Evolutionary conservation across 2,113 vertebrate genomes (phyloP).

Genomic region (Rhegmatorhina hoffmannsi): DNA sequence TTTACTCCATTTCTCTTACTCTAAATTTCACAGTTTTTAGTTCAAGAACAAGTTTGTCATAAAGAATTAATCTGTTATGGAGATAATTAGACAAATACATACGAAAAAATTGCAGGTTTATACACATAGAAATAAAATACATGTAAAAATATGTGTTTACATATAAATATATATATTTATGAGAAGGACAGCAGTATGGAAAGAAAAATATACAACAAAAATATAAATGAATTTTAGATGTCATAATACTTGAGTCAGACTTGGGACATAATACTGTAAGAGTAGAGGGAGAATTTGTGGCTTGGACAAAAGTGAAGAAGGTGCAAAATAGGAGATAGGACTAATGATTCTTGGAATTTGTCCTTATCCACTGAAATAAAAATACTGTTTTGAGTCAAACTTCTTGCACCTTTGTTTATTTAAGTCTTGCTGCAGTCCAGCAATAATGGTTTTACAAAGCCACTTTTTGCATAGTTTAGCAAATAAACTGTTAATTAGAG

Average conservation of each 20-base stretch:
- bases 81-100: neutral
- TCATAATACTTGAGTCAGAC: neutral
- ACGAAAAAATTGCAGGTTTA: neutral
- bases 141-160: neutral
- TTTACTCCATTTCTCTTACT: neutral
- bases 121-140: neutral
- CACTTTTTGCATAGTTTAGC: constrained; percentile 7
- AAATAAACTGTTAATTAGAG: constrained; percentile 21
- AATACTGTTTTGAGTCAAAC: neutral
- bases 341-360: neutral
- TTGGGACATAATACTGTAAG: neutral
- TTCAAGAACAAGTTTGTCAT: neutral
- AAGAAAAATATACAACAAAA: neutral
- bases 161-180: neutral
- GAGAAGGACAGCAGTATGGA: neutral
- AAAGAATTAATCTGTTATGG: neutral
- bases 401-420: neutral
- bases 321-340: neutral
- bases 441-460: neutral
- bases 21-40: neutral
- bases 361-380: neutral
- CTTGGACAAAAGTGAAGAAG: neutral
- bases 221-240: neutral
- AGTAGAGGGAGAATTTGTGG: neutral
- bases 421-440: neutral